A percentile compares a stretch with the other conserved stretches of the same genome.
These are phyloP conservation scores for Acanthisitta chloris DNA, from an alignment of 2,113 vertebrate genomes.

Conservation along the genomic window DNA sequence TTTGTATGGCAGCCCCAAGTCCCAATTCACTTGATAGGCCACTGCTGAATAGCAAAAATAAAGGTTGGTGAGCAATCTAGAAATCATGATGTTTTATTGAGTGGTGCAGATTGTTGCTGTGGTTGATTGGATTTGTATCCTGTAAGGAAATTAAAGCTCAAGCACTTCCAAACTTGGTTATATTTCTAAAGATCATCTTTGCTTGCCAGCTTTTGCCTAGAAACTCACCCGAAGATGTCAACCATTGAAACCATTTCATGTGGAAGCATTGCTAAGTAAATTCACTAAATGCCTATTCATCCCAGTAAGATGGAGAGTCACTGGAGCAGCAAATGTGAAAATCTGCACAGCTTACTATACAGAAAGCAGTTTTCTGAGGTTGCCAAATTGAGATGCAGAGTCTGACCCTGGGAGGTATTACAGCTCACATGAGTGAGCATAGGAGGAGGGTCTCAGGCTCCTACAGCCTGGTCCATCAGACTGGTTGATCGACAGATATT, in stretches of 20 bases:
- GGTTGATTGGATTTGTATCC: slow-evolving; percentile 15
- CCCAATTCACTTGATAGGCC: not conserved
- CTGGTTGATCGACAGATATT: not conserved
- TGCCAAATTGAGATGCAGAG: slow-evolving; percentile 60
- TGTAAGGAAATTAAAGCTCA: slow-evolving; percentile 22
- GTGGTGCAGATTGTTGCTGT: not conserved
- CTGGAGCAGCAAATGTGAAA: slow-evolving; percentile 77
- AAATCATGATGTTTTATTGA: not conserved
- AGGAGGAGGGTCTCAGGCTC: not conserved
- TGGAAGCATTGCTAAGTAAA: slow-evolving; percentile 82
- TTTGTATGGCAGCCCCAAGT: not conserved
- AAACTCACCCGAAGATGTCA: slow-evolving; percentile 61
- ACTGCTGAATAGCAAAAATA: not conserved
- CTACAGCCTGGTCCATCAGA: not conserved
- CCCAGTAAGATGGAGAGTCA: slow-evolving; percentile 61
- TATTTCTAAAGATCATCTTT: slow-evolving; percentile 59
- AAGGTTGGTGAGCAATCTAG: not conserved
- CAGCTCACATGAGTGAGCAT: not conserved
- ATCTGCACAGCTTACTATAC: slow-evolving; percentile 63
- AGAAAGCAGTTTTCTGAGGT: slow-evolving; percentile 62
- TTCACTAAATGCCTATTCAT: slow-evolving; percentile 79
- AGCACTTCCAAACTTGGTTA: slow-evolving; percentile 1
- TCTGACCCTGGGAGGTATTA: slow-evolving; percentile 49
- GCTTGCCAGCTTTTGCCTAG: slow-evolving; percentile 23
- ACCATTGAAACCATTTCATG: slow-evolving; percentile 77